These are phyloP conservation scores for Poecilia wingei DNA, from an alignment of 2,797 vertebrate genomes.

Conservation along the genomic window DNA sequence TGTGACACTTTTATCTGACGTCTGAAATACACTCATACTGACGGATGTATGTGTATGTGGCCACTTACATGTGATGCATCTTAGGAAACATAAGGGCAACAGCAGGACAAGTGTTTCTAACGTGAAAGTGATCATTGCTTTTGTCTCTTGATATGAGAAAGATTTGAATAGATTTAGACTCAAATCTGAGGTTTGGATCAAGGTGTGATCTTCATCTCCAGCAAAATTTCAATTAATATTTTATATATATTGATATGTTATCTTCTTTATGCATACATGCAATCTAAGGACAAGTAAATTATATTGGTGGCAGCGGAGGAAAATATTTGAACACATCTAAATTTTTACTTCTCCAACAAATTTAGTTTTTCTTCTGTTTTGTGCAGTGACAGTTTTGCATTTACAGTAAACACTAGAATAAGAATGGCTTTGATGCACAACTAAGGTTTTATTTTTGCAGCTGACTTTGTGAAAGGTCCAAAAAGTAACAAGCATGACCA, in stretches of 20 bases:
- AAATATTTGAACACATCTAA: not conserved
- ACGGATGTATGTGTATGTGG: conserved; percentile 20
- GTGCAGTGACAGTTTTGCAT: not conserved
- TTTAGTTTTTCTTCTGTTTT: not conserved
- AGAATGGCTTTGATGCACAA: not conserved
- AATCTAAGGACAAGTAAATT: not conserved
- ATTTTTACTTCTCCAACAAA: not conserved
- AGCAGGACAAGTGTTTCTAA: not conserved
- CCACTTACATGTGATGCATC: not conserved
- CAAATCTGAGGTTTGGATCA: not conserved
- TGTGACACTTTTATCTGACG: conserved; percentile 78
- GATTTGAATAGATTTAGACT: not conserved
- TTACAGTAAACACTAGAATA: not conserved
- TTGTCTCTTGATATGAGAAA: not conserved
- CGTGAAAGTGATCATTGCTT: not conserved
- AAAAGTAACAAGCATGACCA: conserved; percentile 23
- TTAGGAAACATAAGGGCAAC: not conserved
- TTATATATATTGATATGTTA: not conserved
- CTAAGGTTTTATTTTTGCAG: conserved; percentile 28
- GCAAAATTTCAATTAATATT: too few species aligned
- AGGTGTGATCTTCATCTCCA: not conserved
- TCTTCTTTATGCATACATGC: not conserved
- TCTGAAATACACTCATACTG: conserved; percentile 68
- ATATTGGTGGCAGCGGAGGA: not conserved
- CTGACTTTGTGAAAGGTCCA: conserved; percentile 23